Conservation (phyloP, 2,888 invertebrate genomes). For the Pterobdella sp. region DNA sequence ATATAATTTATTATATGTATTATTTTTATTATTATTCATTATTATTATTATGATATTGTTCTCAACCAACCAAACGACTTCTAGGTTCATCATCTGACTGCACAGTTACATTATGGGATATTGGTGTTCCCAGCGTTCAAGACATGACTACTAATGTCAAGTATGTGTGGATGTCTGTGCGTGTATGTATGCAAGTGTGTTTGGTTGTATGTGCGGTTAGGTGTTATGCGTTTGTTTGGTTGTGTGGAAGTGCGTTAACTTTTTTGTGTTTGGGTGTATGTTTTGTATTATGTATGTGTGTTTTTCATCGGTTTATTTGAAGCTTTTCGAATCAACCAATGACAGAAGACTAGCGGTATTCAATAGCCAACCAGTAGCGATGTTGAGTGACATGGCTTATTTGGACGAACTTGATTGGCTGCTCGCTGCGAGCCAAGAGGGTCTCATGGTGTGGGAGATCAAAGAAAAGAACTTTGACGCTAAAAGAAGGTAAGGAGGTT, state of each 20-base stretch:
- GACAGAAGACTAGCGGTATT: constrained; percentile 39
- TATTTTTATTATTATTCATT: not conserved
- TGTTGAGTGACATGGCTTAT: constrained; percentile 42
- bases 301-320: too few relatives aligned
- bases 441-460: constrained; percentile 44
- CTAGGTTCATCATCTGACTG: constrained; percentile 44
- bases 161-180: too few relatives aligned
- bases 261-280: too few relatives aligned
- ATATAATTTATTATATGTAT: not conserved
- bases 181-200: too few relatives aligned
- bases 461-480: constrained; percentile 25
- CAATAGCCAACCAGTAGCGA: constrained; percentile 39
- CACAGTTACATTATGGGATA: constrained; percentile 45
- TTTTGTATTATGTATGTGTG: too few relatives aligned
- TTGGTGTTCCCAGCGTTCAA: constrained; percentile 40
- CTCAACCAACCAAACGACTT: not conserved
- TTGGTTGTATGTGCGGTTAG: too few relatives aligned
- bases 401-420: constrained; percentile 37
- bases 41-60: not conserved
- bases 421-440: constrained; percentile 44
- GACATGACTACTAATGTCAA: constrained; percentile 29
- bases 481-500: not conserved
- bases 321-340: too few relatives aligned
- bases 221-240: too few relatives aligned
- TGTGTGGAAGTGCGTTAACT: too few relatives aligned